phyloP scores from a whole-genome alignment of 2,888 invertebrate genomes.

The Scaptomyza reducta region DNA sequence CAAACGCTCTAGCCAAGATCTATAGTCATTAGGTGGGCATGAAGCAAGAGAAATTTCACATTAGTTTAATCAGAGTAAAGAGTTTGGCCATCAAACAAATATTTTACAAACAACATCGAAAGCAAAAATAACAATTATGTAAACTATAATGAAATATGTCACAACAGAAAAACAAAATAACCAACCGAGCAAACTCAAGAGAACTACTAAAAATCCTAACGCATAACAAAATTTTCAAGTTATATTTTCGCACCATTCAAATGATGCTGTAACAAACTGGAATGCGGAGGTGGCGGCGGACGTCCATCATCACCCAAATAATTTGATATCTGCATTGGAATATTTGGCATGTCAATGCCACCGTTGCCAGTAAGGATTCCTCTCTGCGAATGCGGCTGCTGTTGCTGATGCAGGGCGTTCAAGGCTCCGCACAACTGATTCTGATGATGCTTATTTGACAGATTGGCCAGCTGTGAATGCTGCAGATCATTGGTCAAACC shows the following conservation, averaged over 20 bases:
- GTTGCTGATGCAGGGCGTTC: conserved; percentile 70
- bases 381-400: conserved; percentile 50
- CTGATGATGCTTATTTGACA: conserved; percentile 79
- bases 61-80: conserved; percentile 47
- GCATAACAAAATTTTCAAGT: conserved; percentile 27
- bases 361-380: conserved; percentile 74
- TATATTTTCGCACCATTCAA: conserved; percentile 68
- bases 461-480: conserved; percentile 61
- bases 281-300: conserved; percentile 89
- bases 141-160: background rate
- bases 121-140: conserved; percentile 17
- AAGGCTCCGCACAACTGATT: conserved; percentile 74
- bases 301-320: conserved; percentile 86
- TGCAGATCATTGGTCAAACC: conserved; percentile 71
- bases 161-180: conserved; percentile 4
- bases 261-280: conserved; percentile 91
- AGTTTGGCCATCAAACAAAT: conserved; percentile 20
- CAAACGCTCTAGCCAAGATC: conserved; percentile 66
- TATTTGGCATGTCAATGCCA: conserved; percentile 72
- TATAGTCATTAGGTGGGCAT: conserved; percentile 38
- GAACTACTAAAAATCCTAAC: conserved; percentile 13
- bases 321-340: conserved; percentile 48
- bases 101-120: conserved; percentile 41
- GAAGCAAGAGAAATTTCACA: conserved; percentile 60
- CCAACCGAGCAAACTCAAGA: conserved; percentile 19